Base-by-base conservation (phyloP, 2,797 vertebrate genomes). In the Sebastes hopkinsi region DNA sequence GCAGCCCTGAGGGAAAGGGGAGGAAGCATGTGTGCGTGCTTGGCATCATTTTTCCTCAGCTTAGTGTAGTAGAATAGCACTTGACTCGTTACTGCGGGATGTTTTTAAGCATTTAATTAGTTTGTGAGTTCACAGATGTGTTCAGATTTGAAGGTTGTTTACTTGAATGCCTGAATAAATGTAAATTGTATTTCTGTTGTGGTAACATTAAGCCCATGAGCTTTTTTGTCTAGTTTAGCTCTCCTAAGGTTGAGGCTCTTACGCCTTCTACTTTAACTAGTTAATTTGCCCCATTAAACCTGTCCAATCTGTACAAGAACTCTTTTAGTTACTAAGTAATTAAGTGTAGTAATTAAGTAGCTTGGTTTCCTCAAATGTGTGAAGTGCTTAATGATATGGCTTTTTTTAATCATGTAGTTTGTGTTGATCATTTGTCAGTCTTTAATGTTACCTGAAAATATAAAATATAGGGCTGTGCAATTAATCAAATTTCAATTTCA, bases 21-120 rank as follows among this genome's bases (percentile, higher is more conserved):
- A 20, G 30, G 72, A 77, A 27, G 60, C 2, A 20, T 52, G 62
- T 72, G 8, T 79, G 68, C 8, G 22, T 59, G 18, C 55, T 30
- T 77, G 38, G 8, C 42, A 14, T 67, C 0, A 36, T 34, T 69
- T 62, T 34, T 66, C n/a, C 20, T 29, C 38, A 22, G 29, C 11
- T 36, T 30, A 30, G 55, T 67, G 42, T 42, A 8, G n/a, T 38
- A 27, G 34, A 66, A 22, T 23, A 22, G n/a, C 30, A 62, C 50
- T 61, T 25, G 11, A 52, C 22, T 34, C 2, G 2, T 64, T 68
- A 25, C 29, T 56, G 18, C 16, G 2, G 22, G 52, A 60, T 6
- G 27, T 68, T 76, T 71, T 42, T n/a, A 59, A 54, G 62, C 36
- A 68, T 77, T 77, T 30, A 32, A 60, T 62, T 32, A 13, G 60